phyloP scores from a whole-genome alignment of 2,888 invertebrate species.

The Phalera bucephala region DNA sequence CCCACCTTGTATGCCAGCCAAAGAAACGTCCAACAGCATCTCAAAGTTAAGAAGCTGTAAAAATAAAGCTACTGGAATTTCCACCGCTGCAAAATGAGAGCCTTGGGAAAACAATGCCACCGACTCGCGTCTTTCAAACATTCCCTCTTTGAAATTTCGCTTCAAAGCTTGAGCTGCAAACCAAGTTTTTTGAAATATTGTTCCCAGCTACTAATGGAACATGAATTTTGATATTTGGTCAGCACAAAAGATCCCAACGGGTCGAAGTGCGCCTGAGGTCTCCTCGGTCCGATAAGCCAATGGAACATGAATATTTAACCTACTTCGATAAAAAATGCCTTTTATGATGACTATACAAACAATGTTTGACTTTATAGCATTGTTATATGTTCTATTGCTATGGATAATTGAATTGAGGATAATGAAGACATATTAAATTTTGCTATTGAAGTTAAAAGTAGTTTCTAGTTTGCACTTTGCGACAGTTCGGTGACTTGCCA shows the following conservation, averaged over 20 bases:
- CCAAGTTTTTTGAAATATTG: constrained; percentile 52
- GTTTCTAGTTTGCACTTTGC: too few species aligned
- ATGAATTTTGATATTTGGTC: too few species aligned
- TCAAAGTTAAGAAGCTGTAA: constrained; percentile 41
- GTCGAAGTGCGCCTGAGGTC: too few species aligned
- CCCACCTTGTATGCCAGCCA: neutral
- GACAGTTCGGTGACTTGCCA: too few species aligned
- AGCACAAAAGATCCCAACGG: too few species aligned
- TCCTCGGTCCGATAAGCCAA: too few species aligned
- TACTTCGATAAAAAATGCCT: constrained; percentile 33
- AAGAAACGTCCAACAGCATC: constrained; percentile 28
- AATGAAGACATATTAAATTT: too few species aligned
- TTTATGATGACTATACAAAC: constrained; percentile 14
- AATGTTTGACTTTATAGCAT: too few species aligned
- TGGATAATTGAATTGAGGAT: too few species aligned
- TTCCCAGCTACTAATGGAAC: constrained; percentile 43
- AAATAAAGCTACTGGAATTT: constrained; percentile 41
- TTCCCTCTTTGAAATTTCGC: constrained; percentile 45
- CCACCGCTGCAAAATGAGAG: constrained; percentile 46
- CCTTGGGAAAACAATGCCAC: constrained; percentile 50
- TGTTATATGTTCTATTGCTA: too few species aligned
- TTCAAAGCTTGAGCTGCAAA: constrained; percentile 46
- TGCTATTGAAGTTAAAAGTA: neutral
- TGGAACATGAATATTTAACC: constrained; percentile 48
- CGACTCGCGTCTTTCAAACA: constrained; percentile 46